phyloP scores from a whole-genome alignment of 2,113 vertebrate genomes.

The Sylvia atricapilla region DNA sequence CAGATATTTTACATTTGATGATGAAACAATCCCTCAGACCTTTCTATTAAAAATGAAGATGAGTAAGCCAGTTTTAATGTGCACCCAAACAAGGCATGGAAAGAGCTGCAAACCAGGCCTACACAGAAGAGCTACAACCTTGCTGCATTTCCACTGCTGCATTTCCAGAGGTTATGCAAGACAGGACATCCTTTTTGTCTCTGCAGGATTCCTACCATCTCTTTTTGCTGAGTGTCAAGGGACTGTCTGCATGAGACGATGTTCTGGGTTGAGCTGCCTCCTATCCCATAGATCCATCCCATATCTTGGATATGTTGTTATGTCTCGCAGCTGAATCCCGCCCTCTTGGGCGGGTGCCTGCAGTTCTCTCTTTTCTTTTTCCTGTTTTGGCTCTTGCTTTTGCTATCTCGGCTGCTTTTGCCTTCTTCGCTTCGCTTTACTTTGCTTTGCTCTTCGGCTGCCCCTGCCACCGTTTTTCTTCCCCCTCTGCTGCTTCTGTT shows the following conservation, averaged over 20 bases:
- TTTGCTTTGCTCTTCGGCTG: too few relatives aligned
- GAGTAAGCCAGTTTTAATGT: neutral
- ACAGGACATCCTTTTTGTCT: neutral
- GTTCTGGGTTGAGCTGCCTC: too few relatives aligned
- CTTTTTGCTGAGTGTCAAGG: neutral
- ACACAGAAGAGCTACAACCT: neutral
- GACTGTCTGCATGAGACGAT: neutral
- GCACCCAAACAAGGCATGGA: neutral
- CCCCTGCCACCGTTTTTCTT: too few relatives aligned
- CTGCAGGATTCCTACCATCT: neutral
- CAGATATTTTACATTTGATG: neutral
- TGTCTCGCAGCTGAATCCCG: too few relatives aligned
- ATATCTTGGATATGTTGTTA: too few relatives aligned
- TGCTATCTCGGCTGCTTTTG: too few relatives aligned
- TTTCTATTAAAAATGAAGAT: neutral
- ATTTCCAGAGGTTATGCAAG: neutral
- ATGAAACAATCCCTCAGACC: neutral
- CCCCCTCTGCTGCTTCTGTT: too few relatives aligned
- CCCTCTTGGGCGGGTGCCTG: too few relatives aligned
- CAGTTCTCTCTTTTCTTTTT: too few relatives aligned
- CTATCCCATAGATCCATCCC: too few relatives aligned
- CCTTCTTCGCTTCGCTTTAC: too few relatives aligned
- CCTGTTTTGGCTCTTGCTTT: too few relatives aligned
- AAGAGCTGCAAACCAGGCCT: neutral
- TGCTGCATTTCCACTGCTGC: neutral